Percentiles rank a stretch among this genome's conserved stretches.
These are phyloP conservation scores for Clarias gariepinus DNA, from an alignment of 2,113 vertebrate genomes.

Conservation along the genomic window DNA sequence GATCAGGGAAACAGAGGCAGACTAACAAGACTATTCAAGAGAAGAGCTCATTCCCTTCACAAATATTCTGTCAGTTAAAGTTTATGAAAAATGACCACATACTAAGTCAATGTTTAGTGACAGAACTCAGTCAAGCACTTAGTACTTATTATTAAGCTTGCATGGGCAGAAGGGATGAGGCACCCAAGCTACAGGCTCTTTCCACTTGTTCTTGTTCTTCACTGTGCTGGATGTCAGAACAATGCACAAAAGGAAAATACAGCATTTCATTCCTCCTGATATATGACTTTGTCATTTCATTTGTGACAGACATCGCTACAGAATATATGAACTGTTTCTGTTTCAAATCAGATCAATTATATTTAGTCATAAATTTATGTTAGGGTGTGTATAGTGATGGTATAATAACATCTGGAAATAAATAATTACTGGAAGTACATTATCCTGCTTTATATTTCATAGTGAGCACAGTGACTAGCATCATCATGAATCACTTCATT, in stretches of 20 bases:
- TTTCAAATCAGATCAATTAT: background rate
- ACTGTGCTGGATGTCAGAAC: background rate
- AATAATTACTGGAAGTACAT: too few species aligned
- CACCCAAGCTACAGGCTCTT: background rate
- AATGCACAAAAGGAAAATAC: background rate
- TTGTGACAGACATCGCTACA: background rate
- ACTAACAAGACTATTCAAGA: background rate
- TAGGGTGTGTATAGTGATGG: background rate
- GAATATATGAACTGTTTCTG: background rate
- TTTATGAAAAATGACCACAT: background rate
- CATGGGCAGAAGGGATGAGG: background rate
- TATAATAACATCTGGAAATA: too few species aligned
- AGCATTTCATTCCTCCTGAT: background rate
- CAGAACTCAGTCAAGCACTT: background rate
- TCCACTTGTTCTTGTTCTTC: background rate
- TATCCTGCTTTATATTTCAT: background rate
- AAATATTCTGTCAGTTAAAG: background rate
- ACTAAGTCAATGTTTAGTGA: background rate
- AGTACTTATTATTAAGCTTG: background rate
- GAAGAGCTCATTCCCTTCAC: background rate
- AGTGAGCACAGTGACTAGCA: background rate
- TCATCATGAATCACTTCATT: background rate
- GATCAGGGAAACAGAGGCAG: background rate
- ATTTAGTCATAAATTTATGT: background rate
- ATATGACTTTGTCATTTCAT: background rate